Evolutionary conservation across 2,113 vertebrate species (phyloP).

Genomic region (Rhinolophus ferrumequinum): DNA sequence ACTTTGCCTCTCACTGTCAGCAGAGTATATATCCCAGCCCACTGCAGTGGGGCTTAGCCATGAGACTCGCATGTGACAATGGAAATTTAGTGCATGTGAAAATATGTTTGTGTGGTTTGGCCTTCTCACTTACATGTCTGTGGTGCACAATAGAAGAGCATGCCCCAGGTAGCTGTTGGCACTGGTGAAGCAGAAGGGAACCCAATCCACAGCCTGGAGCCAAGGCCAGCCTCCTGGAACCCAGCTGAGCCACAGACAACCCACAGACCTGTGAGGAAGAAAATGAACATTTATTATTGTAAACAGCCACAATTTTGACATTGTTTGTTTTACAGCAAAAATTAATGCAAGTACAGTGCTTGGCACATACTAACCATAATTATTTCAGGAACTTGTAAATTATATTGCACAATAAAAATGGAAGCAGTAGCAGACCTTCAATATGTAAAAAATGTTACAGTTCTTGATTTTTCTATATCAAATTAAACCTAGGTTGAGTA

Average conservation of each 20-base stretch:
- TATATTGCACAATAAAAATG: background rate
- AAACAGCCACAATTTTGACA: background rate
- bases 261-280: background rate
- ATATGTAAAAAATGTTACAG: background rate
- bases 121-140: background rate
- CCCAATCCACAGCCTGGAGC: background rate
- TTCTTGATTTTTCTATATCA: constrained; percentile 18
- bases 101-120: background rate
- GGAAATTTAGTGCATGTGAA: background rate
- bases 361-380: background rate
- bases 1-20: background rate
- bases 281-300: background rate
- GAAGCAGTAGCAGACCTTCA: background rate
- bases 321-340: background rate
- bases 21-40: background rate
- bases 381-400: background rate
- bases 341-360: background rate
- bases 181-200: background rate
- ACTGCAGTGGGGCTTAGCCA: too few relatives aligned
- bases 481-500: background rate
- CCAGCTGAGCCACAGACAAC: background rate
- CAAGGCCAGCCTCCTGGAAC: background rate
- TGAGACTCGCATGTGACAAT: background rate
- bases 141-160: background rate
- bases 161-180: background rate